A percentile compares a stretch with the other conserved stretches of the same genome.
Evolutionary conservation across 2,888 invertebrate genomes (phyloP).

Genomic region (Zaprionus obscuricornis): DNA sequence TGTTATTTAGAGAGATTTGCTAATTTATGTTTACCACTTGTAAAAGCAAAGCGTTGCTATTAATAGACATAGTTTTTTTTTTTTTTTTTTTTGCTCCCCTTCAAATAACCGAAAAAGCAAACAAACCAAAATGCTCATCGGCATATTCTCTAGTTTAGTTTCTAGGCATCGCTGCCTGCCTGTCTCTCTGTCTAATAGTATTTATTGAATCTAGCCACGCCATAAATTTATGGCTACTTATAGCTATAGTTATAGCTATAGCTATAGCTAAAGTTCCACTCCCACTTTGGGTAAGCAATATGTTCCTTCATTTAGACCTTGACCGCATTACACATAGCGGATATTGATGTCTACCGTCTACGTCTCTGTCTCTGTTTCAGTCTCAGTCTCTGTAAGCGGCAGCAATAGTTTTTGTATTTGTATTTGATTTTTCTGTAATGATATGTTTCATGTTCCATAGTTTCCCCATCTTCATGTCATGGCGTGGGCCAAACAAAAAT

Average conservation of each 20-base stretch:
- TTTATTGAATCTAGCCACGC: slow-evolving; percentile 67
- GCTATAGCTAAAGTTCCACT: too few relatives aligned
- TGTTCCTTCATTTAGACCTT: slow-evolving; percentile 48
- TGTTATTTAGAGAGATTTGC: slow-evolving; percentile 35
- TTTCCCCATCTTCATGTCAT: slow-evolving; percentile 6
- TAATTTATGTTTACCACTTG: slow-evolving; percentile 73
- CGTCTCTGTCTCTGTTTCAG: background rate
- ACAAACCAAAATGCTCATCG: slow-evolving; percentile 18
- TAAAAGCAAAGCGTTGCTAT: slow-evolving; percentile 59
- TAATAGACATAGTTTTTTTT: too few relatives aligned
- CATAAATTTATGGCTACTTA: slow-evolving; percentile 69
- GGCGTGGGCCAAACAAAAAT: slow-evolving; percentile 36
- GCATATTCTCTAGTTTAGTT: background rate
- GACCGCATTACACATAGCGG: slow-evolving; percentile 68
- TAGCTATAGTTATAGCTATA: too few relatives aligned
- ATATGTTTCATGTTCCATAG: slow-evolving; percentile 63
- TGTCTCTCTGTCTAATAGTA: too few relatives aligned
- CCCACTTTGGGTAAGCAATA: background rate
- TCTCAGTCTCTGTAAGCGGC: too few relatives aligned
- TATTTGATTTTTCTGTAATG: slow-evolving; percentile 43
- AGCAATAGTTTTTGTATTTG: background rate
- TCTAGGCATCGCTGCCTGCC: slow-evolving; percentile 3
- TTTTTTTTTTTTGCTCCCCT: too few relatives aligned
- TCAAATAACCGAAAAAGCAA: slow-evolving; percentile 3
- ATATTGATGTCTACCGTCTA: slow-evolving; percentile 41